These are phyloP conservation scores for Mycalesis mineus DNA, from an alignment of 2,888 invertebrate genomes.

Conservation along the genomic window DNA sequence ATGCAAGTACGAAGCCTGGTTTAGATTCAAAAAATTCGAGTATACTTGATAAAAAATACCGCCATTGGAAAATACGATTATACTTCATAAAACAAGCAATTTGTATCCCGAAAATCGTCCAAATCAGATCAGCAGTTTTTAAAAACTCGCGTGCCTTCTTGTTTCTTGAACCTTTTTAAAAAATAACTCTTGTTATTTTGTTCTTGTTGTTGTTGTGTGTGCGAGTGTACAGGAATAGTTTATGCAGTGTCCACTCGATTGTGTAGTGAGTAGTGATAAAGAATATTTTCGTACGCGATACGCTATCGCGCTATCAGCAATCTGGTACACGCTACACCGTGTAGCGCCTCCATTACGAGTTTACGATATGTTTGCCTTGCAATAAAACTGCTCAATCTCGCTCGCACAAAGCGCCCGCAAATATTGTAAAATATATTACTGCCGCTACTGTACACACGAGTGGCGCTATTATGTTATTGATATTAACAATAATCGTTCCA, in stretches of 20 bases:
- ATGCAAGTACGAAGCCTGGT: too few relatives aligned
- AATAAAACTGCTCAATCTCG: slow-evolving; percentile 18
- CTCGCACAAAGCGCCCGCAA: slow-evolving; percentile 7
- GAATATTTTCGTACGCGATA: slow-evolving; percentile 45
- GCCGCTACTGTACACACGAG: slow-evolving; percentile 14
- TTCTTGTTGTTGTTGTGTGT: too few relatives aligned
- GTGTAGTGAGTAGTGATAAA: slow-evolving; percentile 27
- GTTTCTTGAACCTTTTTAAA: too few relatives aligned
- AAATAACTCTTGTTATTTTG: too few relatives aligned
- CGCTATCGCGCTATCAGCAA: slow-evolving; percentile 60
- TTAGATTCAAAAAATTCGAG: too few relatives aligned
- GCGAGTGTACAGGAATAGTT: slow-evolving; percentile 13
- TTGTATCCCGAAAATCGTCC: too few relatives aligned
- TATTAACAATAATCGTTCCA: too few relatives aligned
- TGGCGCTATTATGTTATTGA: background rate
- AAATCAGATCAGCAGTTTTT: too few relatives aligned
- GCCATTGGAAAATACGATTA: too few relatives aligned
- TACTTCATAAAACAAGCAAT: too few relatives aligned
- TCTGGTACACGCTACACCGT: slow-evolving; percentile 62
- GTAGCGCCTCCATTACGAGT: slow-evolving; percentile 59
- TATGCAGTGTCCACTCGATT: slow-evolving; percentile 18
- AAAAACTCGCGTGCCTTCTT: too few relatives aligned
- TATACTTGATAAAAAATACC: too few relatives aligned
- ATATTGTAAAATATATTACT: slow-evolving; percentile 19
- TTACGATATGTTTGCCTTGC: slow-evolving; percentile 39